Base-by-base conservation (phyloP, 1,140 invertebrate species). In the Teleopsis dalmanni region DNA sequence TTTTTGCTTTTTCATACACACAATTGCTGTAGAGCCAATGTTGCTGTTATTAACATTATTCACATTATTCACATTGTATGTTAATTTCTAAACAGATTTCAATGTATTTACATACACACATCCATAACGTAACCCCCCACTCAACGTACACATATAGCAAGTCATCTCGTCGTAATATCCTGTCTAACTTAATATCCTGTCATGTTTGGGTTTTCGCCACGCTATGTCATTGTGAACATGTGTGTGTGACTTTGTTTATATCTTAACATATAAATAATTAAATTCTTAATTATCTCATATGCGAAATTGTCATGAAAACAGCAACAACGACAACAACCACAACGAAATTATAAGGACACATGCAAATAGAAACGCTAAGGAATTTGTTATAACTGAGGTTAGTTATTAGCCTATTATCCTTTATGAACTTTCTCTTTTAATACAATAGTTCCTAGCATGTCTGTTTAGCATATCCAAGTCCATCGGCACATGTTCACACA, bases 211-310 rank as follows among this genome's bases (percentile, higher is more conserved):
- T n/a, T n/a, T n/a, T n/a, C n/a, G n/a, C 13, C 16, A 23, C n/a
- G 11, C 25, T 37, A 37, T 47, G 45, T 37, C 35, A 37, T 47
- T 6, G 21, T 13, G 18, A 31, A 21, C 10, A 23, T 35, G 35
- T 26, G 10, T 22, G 25, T 8, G 21, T 47, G 10, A 13, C 23
- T 9, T 9, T 19, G 33, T 11, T 31, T 21, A 34, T 3, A 19
- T 14, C 9, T n/a, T n/a, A n/a, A n/a, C n/a, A 31, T 63, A 56
- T 66, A 61, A 66, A 66, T 66, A 66, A 66, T 66, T 66, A 66
- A 66, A 66, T 63, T 66, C 62, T 59, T 66, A 66, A 66, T 66
- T 66, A 66, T 66, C 62, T 63, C 57, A 56, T 47, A 38, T 58
- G 21, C 27, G n/a, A n/a, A n/a, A n/a, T n/a, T n/a, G n/a, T n/a